Evolutionary conservation across 2,113 vertebrate species (phyloP), one percentile per base, ranked within the genome.

Genomic region (Microtus oregoni): DNA sequence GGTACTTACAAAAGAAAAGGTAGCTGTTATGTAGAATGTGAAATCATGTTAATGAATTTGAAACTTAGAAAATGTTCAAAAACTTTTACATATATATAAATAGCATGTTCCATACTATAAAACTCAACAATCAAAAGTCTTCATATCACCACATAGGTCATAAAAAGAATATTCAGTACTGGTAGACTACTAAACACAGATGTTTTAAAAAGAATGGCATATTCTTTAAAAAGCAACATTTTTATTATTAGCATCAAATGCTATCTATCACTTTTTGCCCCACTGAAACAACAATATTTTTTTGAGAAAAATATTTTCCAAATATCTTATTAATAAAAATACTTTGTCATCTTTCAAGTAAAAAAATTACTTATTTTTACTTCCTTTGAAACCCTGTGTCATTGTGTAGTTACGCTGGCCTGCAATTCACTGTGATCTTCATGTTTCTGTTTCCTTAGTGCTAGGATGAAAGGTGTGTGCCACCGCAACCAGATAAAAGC

Each of bases 21-120:
- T 79, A 88, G 28, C 47, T 47, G 1, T 30, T 75, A 76, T 92
- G 47, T 87, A 30, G 6, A 86, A 68, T 93, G 68, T 86, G 44
- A 93, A 68, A 75, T 13, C 11, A 76, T 68, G 11, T 70, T 93
- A 87, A 87, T 92, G 22, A 73, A 72, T 92, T 81, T 90, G 26
- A 85, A 9, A 68, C 73, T 47, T 92, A 13, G 13, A 89, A 89
- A 95, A 61, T 73, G 7, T 85, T 86, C 15, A 65, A 7, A 85
- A 15, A 91, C 5, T 73, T 94, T 41, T 2, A 44, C 7, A 85
- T 32, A 67, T 58, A 55, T 73, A 15, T 89, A 88, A 88, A 70
- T 91, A 50, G 20, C 55, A 50, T 41, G 41, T 63, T 94, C 83
- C 11, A 38, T 85, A 38, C 72, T 77, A 77, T 73, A 91, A 63